These are phyloP conservation scores for Camponotus floridanus DNA, from an alignment of 1,140 invertebrate genomes.

Conservation along the genomic window DNA sequence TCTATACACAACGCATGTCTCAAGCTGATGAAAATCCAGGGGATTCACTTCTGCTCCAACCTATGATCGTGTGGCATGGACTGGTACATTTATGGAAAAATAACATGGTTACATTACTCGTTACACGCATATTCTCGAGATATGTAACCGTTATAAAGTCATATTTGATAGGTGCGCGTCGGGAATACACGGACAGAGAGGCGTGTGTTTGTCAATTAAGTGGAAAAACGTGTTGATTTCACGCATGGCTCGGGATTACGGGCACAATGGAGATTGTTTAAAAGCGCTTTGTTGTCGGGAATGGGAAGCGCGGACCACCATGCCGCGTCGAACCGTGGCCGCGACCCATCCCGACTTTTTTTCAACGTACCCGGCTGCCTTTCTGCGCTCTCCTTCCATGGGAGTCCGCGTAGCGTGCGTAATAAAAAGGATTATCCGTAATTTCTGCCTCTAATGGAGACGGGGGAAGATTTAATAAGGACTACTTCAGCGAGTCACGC, in stretches of 20 bases:
- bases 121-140: conserved; percentile 25
- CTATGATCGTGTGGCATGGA: neutral
- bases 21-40: neutral
- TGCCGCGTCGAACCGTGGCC: conserved; percentile 62
- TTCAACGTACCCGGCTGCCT: conserved; percentile 53
- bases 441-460: conserved; percentile 62
- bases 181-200: conserved; percentile 53
- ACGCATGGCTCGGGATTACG: conserved; percentile 76
- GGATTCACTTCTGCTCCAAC: neutral
- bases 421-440: conserved; percentile 70
- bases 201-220: conserved; percentile 77
- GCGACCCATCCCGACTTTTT: conserved; percentile 60
- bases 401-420: conserved; percentile 59
- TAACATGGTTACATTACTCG: conserved; percentile 29
- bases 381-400: conserved; percentile 59
- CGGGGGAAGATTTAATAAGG: conserved; percentile 67
- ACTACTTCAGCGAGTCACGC: conserved; percentile 59
- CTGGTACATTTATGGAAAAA: neutral
- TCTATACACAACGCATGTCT: neutral
- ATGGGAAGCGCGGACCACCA: conserved; percentile 73
- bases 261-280: conserved; percentile 75
- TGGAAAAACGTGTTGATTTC: conserved; percentile 79
- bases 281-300: conserved; percentile 76
- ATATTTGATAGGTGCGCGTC: conserved; percentile 46
- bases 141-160: conserved; percentile 40